Conservation (phyloP, 1,140 invertebrate species). For the Drosophila yakuba region DNA sequence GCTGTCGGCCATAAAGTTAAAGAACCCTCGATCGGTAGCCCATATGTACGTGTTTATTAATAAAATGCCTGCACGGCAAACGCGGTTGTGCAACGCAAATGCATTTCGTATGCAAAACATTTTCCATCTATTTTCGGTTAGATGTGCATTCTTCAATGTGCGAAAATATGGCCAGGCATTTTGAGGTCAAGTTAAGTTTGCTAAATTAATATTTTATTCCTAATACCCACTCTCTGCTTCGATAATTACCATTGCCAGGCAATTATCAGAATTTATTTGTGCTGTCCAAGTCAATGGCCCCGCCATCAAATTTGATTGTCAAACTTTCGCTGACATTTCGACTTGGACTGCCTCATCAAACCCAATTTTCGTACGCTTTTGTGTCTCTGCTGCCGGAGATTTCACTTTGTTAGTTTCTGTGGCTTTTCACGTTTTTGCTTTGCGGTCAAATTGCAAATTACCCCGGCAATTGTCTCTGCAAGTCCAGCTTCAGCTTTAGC, state of each 20-base stretch:
- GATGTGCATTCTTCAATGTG: conserved; percentile 19
- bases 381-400: conserved; percentile 53
- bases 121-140: conserved; percentile 25
- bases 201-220: conserved; percentile 1
- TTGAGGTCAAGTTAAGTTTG: conserved; percentile 12
- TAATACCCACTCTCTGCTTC: not conserved
- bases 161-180: conserved; percentile 23
- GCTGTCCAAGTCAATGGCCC: conserved; percentile 32
- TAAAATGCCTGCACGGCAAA: conserved; percentile 47
- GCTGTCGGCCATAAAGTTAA: conserved; percentile 55
- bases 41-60: conserved; percentile 55
- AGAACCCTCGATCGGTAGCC: conserved; percentile 32
- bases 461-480: conserved; percentile 51
- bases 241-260: conserved; percentile 12
- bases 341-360: conserved; percentile 47
- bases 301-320: conserved; percentile 49
- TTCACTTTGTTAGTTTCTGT: conserved; percentile 57
- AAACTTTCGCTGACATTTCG: conserved; percentile 60
- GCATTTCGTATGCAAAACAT: conserved; percentile 32
- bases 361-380: conserved; percentile 41
- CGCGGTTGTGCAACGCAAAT: conserved; percentile 53
- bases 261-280: conserved; percentile 48
- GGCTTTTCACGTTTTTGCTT: conserved; percentile 63
- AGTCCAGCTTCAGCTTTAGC: conserved; percentile 11
- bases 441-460: conserved; percentile 80